Conservation (phyloP, 2,797 vertebrate genomes). For the Lepilemur ruficaudatus region DNA sequence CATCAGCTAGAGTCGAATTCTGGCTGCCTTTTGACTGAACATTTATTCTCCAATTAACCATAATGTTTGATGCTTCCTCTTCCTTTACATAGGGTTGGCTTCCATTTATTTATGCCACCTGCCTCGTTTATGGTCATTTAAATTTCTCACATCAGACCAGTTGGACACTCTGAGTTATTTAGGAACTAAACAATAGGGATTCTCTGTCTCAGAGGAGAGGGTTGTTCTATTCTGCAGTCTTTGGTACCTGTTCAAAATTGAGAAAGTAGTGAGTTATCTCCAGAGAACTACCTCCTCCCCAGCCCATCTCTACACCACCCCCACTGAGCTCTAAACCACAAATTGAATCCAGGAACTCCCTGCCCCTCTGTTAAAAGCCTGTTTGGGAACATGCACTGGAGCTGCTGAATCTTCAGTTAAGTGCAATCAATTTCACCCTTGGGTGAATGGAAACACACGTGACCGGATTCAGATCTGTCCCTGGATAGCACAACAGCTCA, state of each 20-base stretch:
- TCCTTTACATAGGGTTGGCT: neutral
- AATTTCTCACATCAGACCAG: neutral
- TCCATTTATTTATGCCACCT: neutral
- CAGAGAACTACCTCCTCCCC: neutral
- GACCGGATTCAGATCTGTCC: neutral
- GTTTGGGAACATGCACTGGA: neutral
- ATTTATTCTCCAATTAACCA: neutral
- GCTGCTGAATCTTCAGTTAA: neutral
- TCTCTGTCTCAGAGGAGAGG: neutral
- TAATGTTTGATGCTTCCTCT: neutral
- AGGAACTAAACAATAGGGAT: neutral
- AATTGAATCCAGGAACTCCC: neutral
- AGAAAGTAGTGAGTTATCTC: neutral
- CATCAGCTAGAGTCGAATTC: neutral
- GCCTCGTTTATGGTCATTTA: neutral
- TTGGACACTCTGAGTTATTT: neutral
- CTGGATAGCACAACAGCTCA: neutral
- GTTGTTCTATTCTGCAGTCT: neutral
- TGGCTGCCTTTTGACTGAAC: neutral
- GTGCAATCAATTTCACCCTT: neutral
- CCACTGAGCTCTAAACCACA: neutral
- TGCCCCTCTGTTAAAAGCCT: neutral
- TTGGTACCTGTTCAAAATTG: neutral
- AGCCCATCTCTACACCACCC: neutral
- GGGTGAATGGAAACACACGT: slow-evolving; percentile 19